Conservation (phyloP, 2,888 invertebrate genomes). For the Spodoptera littoralis region DNA sequence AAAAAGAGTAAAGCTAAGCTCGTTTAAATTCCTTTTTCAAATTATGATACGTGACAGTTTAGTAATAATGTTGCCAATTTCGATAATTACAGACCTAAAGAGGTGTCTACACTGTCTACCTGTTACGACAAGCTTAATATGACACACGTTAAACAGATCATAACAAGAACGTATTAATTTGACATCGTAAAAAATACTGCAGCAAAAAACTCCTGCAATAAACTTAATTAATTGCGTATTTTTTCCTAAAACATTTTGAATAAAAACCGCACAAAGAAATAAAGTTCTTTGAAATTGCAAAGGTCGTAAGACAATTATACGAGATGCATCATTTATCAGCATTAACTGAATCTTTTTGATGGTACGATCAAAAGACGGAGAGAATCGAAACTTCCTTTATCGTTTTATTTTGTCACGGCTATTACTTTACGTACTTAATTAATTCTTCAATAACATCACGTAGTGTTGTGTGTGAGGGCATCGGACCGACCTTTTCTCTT, state of each 20-base stretch:
- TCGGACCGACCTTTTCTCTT: slow-evolving; percentile 59
- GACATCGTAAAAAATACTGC: slow-evolving; percentile 20
- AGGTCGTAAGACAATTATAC: slow-evolving; percentile 52
- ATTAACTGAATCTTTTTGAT: slow-evolving; percentile 48
- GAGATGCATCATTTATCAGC: slow-evolving; percentile 57
- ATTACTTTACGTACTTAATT: slow-evolving; percentile 69
- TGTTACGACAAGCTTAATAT: slow-evolving; percentile 43
- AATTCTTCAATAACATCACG: slow-evolving; percentile 80
- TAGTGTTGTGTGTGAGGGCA: slow-evolving; percentile 69
- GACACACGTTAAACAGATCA: slow-evolving; percentile 34
- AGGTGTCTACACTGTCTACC: no score
- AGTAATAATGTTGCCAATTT: no score
- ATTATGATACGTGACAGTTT: no score
- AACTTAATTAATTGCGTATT: slow-evolving; percentile 46
- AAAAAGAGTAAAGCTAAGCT: no score
- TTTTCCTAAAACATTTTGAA: slow-evolving; percentile 38
- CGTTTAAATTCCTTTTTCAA: no score
- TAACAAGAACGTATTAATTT: slow-evolving; percentile 42
- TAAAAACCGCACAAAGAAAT: slow-evolving; percentile 43
- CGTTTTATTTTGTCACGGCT: slow-evolving; percentile 62
- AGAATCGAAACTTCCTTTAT: slow-evolving; percentile 61
- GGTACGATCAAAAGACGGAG: slow-evolving; percentile 51
- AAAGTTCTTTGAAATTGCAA: slow-evolving; percentile 42
- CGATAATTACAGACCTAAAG: no score
- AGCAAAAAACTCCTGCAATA: slow-evolving; percentile 41